Conservation (phyloP, 2,113 vertebrate species). For the western clawed frog (Xenopus tropicalis) region UCB_Xtro_10.0 CM004450.2:101545001-101545500, state of each 20-base stretch:
- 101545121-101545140: background rate
- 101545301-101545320: constrained; percentile 58
- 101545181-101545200: constrained; percentile 56
- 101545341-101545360: constrained; percentile 64
- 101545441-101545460: constrained; percentile 79
- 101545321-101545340: constrained; percentile 56
- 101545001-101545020: constrained; percentile 50
- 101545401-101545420: constrained; percentile 66
- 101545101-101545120: constrained; percentile 5
- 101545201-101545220: constrained; percentile 46
- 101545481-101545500: constrained; percentile 74
- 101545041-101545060: constrained; percentile 59
- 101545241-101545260: constrained; percentile 47
- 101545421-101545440: constrained; percentile 81
- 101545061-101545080: constrained; percentile 57
- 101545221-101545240: constrained; percentile 39
- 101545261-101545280: constrained; percentile 39
- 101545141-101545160: constrained; percentile 37
- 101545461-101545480: constrained; percentile 73
- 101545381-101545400: constrained; percentile 61
- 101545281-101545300: constrained; percentile 50
- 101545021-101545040: constrained; percentile 45
- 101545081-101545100: constrained; percentile 50
- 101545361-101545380: constrained; percentile 64
- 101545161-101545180: constrained; percentile 30